These are phyloP conservation scores for Apistogramma diplotaenia DNA, from an alignment of 2,113 vertebrate species.

Conservation along the genomic window DNA sequence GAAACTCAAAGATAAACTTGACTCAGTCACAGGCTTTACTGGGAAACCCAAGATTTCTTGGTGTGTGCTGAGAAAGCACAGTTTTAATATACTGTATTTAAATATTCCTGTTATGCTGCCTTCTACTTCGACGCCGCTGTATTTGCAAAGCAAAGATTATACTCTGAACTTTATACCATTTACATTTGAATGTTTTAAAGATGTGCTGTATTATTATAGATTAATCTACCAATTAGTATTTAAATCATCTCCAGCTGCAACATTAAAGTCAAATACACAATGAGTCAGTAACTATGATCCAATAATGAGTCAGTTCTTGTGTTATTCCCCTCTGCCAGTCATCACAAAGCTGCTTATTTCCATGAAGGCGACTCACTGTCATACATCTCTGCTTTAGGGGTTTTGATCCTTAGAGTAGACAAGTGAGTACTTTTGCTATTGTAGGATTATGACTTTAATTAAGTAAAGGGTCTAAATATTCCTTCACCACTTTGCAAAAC, in stretches of 20 bases:
- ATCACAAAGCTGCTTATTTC: too few species aligned
- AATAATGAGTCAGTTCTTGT: too few species aligned
- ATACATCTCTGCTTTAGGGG: too few species aligned
- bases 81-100: background rate
- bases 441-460: background rate
- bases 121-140: background rate
- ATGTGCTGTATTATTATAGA: background rate
- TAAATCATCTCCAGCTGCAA: background rate
- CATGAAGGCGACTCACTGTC: too few species aligned
- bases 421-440: too few species aligned
- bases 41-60: background rate
- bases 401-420: too few species aligned
- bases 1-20: background rate
- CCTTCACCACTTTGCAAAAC: background rate
- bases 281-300: background rate
- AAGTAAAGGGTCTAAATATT: background rate
- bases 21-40: constrained; percentile 12
- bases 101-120: background rate
- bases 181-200: background rate
- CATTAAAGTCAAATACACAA: background rate
- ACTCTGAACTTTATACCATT: background rate
- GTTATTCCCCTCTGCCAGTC: too few species aligned
- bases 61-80: background rate
- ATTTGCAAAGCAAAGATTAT: background rate
- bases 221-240: background rate